Base-by-base conservation (phyloP, 1,140 invertebrate genomes). In the Brachionus asplanchnoidis region DNA sequence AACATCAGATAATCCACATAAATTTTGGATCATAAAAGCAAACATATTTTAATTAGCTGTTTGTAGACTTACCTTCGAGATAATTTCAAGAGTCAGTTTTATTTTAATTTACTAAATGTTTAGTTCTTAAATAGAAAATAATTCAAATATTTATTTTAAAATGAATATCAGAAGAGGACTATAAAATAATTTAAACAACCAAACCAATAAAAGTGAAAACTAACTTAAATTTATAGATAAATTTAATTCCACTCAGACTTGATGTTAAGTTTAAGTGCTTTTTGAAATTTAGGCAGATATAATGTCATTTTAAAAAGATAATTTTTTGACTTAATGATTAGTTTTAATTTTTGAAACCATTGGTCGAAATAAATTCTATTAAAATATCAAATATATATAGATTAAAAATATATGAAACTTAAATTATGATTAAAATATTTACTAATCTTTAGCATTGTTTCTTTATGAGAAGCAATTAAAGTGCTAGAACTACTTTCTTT, bases 181-280 rank as follows among this genome's bases (percentile, higher is more conserved):
- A 40, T 40, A 73, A 36, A 32, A 68, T 68, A 68, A 68, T 28
- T 73, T 73, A 73, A 73, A 73, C 68, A 73, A 73, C 14, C 36
- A 73, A 73, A 40, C 40, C 68, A 73, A 73, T 73, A 73, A 73
- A 73, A 73, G 36, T 73, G 28, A 73, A 73, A 73, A 73, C 3
- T 40, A 7, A 44, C 23, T n/a, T 40, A 42, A 40, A 73, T 11
- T 36, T 40, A 73, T 12, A 73, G n/a, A 40, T 73, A 36, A 36
- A 17, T 40, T 73, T 36, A 73, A 73, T 73, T 14, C n/a, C 68
- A 40, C 68, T 73, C 68, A 73, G 68, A 73, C 68, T 73, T 28
- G 2, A 28, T 68, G 23, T 68, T 32, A 68, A 36, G 11, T 28
- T 68, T 68, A 68, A 68, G 32, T 68, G 11, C 65, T 17, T 56